Conservation (phyloP, 2,797 vertebrate species). For the Enoplosus armatus region DNA sequence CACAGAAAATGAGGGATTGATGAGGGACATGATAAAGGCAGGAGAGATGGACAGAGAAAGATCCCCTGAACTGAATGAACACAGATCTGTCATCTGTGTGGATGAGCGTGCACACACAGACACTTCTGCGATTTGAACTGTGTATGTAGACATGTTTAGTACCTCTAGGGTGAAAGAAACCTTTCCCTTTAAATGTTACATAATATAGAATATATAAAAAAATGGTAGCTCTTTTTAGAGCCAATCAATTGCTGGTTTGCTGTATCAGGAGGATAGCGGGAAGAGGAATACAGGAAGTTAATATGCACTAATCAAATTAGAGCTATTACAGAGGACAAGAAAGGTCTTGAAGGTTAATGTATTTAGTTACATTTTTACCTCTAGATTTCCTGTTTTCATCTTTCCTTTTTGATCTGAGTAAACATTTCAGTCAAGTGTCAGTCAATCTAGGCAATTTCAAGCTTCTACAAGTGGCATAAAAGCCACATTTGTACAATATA, state of each 20-base stretch:
- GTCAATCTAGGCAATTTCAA: neutral
- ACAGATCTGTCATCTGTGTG: conserved; percentile 32
- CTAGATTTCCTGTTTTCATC: neutral
- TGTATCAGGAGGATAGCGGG: conserved; percentile 36
- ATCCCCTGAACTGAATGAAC: conserved; percentile 24
- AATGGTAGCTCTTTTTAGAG: conserved; percentile 49
- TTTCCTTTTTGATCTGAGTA: neutral
- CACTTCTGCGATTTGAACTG: conserved; percentile 21
- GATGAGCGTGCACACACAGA: conserved; percentile 2
- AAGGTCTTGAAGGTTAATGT: conserved; percentile 21
- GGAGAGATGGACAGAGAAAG: conserved; percentile 39
- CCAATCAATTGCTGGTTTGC: conserved; percentile 63
- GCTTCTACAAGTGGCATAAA: neutral
- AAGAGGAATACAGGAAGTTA: conserved; percentile 43
- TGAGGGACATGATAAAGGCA: conserved; percentile 4
- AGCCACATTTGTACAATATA: neutral
- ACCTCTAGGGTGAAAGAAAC: conserved; percentile 53
- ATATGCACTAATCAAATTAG: conserved; percentile 38
- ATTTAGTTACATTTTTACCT: too few relatives aligned
- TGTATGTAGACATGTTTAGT: conserved; percentile 50
- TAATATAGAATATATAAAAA: conserved; percentile 68
- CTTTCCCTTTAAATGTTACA: conserved; percentile 76
- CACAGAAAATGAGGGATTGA: conserved; percentile 24
- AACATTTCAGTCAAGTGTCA: neutral
- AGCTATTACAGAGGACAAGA: conserved; percentile 27